These are phyloP conservation scores for Ruditapes philippinarum DNA, from an alignment of 1,140 invertebrate species.

Conservation along the genomic window DNA sequence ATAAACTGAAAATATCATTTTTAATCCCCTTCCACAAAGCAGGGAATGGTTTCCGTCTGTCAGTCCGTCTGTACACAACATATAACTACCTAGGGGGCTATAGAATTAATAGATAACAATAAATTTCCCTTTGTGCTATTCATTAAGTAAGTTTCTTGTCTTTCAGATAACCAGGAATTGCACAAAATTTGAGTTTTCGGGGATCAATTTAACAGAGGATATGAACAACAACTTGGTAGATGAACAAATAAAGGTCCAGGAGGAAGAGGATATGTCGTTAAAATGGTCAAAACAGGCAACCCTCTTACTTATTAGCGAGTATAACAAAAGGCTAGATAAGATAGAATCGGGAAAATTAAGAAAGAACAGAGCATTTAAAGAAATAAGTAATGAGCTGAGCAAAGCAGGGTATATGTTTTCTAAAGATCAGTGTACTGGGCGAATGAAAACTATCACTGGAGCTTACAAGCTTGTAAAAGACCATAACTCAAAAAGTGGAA, in stretches of 20 bases:
- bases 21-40: too few species aligned
- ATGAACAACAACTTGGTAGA: background rate
- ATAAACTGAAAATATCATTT: too few species aligned
- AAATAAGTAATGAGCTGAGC: constrained; percentile 24
- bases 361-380: constrained; percentile 20
- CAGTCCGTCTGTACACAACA: too few species aligned
- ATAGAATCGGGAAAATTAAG: constrained; percentile 43
- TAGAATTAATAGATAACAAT: too few species aligned
- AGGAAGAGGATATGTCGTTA: background rate
- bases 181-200: constrained; percentile 6
- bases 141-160: too few species aligned
- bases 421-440: constrained; percentile 27
- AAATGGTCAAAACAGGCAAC: constrained; percentile 33
- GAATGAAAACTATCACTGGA: constrained; percentile 38
- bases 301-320: constrained; percentile 26
- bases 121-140: too few species aligned
- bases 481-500: constrained; percentile 19
- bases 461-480: constrained; percentile 50
- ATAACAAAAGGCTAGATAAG: constrained; percentile 22
- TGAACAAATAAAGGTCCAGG: background rate
- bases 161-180: background rate
- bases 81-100: too few species aligned
- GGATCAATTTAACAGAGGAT: background rate
- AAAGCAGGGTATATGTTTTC: constrained; percentile 27
- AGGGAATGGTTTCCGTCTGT: too few species aligned